Evolutionary conservation across 2,797 vertebrate species (phyloP).

Genomic region (Salmo trutta): DNA sequence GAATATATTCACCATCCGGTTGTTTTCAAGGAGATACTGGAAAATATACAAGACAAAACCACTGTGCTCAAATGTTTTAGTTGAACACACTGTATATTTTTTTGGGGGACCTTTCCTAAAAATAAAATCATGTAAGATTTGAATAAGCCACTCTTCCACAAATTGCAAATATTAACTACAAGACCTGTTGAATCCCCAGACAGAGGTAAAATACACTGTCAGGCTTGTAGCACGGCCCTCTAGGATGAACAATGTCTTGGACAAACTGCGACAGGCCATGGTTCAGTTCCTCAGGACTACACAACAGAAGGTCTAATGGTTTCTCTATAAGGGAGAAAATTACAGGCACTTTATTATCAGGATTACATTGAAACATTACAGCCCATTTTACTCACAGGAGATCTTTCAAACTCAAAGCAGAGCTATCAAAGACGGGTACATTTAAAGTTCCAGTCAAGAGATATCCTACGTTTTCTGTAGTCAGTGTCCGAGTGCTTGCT

Average conservation of each 20-base stretch:
- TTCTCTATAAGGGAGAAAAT: conserved; percentile 60
- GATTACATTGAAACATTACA: no score
- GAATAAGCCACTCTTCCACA: neutral
- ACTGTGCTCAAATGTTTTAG: neutral
- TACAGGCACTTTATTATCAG: neutral
- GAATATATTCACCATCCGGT: conserved; percentile 87
- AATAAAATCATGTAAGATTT: neutral
- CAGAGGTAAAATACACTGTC: conserved; percentile 86
- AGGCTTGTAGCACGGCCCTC: conserved; percentile 79
- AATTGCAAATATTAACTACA: neutral
- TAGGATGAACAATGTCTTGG: conserved; percentile 79
- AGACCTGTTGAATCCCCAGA: conserved; percentile 83
- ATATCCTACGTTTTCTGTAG: conserved; percentile 74
- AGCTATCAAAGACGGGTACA: neutral
- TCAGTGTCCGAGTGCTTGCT: conserved; percentile 79
- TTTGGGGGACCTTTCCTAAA: no score
- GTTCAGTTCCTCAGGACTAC: conserved; percentile 83
- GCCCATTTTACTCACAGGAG: neutral
- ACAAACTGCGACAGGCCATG: conserved; percentile 83
- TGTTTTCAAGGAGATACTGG: conserved; percentile 85
- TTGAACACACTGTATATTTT: no score
- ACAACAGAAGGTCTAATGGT: conserved; percentile 80
- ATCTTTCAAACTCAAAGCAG: no score
- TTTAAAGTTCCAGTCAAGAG: neutral
- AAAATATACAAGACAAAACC: conserved; percentile 20